Base-by-base conservation (phyloP, 2,888 invertebrate species). In the Platycheirus rosarum region DNA sequence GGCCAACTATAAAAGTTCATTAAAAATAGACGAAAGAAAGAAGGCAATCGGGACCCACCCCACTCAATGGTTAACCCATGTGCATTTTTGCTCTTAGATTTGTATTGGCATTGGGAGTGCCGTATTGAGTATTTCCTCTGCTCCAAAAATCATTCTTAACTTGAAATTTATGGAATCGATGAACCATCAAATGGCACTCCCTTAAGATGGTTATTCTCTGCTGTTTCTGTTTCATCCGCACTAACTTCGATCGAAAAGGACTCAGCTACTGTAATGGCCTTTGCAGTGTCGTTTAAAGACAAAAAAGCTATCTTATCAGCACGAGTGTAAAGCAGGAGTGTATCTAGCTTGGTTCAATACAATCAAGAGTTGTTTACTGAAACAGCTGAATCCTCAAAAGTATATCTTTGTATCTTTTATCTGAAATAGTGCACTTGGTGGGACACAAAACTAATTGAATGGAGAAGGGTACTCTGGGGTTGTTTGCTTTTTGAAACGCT, bases 1-100 rank as follows among this genome's bases (percentile, higher is more conserved):
- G n/a, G 53, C 53, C 32, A 73, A 66, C 46, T 11, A 29, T 46
- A 32, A 53, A 78, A 78, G 55, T 73, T 78, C 73, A 73, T 78
- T 78, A 78, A 63, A 68, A 73, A 78, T 73, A 68, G 73, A 71
- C 66, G 78, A 73, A 73, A 44, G 26, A 63, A 63, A 68, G 18
- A 78, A 78, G 73, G 68, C 73, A 78, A 78, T 78, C 73, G 66
- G 37, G 35, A 11, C 14, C 16, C 53, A n/a, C 20, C 51, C n/a
- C 65, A 77, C 65, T 71, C 51, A 65, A 46, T 60, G 42, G 26
- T 37, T 57, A 35, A 42, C 7, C 37, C 55, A 66, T 60, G 63
- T 63, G 55, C 63, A 69, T 29, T 60, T 65, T 26, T 49, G 32
- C 26, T 37, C 7, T 11, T 37, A 20, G 70, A 35, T 57, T 48